Base-by-base conservation (phyloP, 2,113 vertebrate genomes). In the Neolamprologus caudopunctatus region DNA sequence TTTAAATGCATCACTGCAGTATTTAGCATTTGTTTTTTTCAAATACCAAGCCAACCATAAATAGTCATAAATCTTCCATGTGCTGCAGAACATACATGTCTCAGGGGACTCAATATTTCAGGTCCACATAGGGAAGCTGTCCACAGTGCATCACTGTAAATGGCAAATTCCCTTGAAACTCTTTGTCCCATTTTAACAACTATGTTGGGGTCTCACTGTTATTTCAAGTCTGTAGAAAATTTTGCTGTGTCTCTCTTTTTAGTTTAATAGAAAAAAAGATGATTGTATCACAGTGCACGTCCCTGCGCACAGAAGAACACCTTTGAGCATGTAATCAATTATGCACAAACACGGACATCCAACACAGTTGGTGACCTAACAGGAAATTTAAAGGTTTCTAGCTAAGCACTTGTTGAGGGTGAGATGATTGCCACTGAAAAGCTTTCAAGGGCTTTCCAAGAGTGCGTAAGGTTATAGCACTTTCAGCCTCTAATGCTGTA, bases 31-130 rank as follows among this genome's bases (percentile, higher is more conserved):
- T 94, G 86, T 90, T 93, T 92, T 94, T 92, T 93, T 95, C 95
- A 93, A 95, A 95, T 95, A 93, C 89, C 95, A 95, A 94, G 93
- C 85, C 89, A 91, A 91, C 94, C 92, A 94, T 90, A 95, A 94
- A 93, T 91, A 93, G 90, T 57, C 92, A 95, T 95, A 95, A 95
- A 95, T 95, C 95, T 95, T 95, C 86, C 66, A 83, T 80, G 83
- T 90, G 54, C 78, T 92, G 89, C 89, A 87, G 85, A 87, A 84
- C 88, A 82, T 75, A 42, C 24, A n/a, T 9, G 50, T 94, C 95
- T 83, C 95, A 13, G 11, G 94, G 82, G 95, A 90, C 80, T 42
- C 35, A 14, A 11, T 91, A 68, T 87, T 91, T 90, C 89, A 84
- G 89, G 73, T 89, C 83, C 89, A 88, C 83, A 79, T 66, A 80